Conservation (phyloP, 2,113 vertebrate genomes). For the Myotis davidii region DNA sequence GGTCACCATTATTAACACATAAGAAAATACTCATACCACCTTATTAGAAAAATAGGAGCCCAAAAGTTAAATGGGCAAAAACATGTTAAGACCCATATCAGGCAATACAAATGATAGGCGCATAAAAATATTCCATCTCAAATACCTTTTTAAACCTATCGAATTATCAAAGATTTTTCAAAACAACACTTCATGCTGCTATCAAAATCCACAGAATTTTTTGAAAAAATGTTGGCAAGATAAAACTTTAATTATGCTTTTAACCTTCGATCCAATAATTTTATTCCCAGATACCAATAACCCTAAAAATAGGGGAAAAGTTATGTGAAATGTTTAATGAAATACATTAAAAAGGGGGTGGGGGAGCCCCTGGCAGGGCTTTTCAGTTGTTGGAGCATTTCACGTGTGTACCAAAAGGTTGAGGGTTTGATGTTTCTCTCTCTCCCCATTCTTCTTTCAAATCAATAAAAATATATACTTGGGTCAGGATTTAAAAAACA, state of each 20-base stretch:
- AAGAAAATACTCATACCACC: background rate
- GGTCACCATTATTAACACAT: background rate
- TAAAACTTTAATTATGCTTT: conserved; percentile 11
- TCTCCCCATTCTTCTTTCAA: background rate
- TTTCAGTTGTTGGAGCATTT: background rate
- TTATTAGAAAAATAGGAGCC: background rate
- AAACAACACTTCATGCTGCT: background rate
- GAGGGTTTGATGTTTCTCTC: background rate
- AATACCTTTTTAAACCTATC: background rate
- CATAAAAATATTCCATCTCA: background rate
- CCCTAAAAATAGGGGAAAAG: background rate
- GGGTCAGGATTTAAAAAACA: background rate
- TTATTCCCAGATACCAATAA: background rate
- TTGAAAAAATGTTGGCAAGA: background rate
- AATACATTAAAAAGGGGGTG: background rate
- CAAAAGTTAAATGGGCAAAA: conserved; percentile 11
- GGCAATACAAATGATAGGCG: background rate
- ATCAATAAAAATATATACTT: background rate
- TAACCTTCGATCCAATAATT: background rate
- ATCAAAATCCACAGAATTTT: background rate
- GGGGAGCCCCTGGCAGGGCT: background rate
- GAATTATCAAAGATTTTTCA: conserved; percentile 13
- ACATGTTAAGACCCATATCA: background rate
- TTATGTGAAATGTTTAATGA: background rate
- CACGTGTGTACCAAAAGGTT: background rate